Base-by-base conservation (phyloP, 1,140 invertebrate genomes). In the Trialeurodes vaporariorum region DNA sequence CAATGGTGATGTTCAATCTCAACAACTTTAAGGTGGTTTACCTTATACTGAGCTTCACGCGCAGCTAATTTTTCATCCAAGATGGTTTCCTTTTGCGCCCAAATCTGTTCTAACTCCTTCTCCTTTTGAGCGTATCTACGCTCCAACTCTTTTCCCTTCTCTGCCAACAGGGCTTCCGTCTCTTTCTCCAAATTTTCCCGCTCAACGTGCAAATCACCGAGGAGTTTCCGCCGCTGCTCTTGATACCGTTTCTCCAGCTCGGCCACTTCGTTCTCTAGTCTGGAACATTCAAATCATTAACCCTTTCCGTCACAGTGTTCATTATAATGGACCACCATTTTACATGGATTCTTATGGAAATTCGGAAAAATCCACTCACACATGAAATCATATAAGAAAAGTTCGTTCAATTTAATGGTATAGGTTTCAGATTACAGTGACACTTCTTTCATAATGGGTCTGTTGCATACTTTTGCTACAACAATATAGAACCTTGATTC, bases 191-290 rank as follows among this genome's bases (percentile, higher is more conserved):
- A 68, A 73, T 76, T 66, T 77, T 76, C 72, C 80, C 73, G 69
- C 78, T 79, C 69, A 78, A 80, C 61, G 79, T 79, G 72, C 76
- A 80, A 68, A 82, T 84, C 83, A 23, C 75, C 75, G n/a, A 79
- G 70, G 2, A 84, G 68, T 59, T 81, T 75, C 64, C 78, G 78
- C 24, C 80, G 75, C 72, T 83, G 79, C 63, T 84, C 82, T 66
- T 83, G 79, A 67, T 81, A 82, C 13, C 76, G 73, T 67, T 79
- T 77, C 68, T 83, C 81, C 69, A 84, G 80, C 59, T 81, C 77
- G 70, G 80, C 80, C n/a, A 83, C 73, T 70, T 84, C 78, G 13
- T 81, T 77, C 71, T 84, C 81, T n/a, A 82, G 79, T 59, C 80
- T 81, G 61, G 63, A 13, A 69, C 58, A 27, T 25, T 1, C 13